Conservation (phyloP, 2,888 invertebrate species). For the Serrognathus titanus region DNA sequence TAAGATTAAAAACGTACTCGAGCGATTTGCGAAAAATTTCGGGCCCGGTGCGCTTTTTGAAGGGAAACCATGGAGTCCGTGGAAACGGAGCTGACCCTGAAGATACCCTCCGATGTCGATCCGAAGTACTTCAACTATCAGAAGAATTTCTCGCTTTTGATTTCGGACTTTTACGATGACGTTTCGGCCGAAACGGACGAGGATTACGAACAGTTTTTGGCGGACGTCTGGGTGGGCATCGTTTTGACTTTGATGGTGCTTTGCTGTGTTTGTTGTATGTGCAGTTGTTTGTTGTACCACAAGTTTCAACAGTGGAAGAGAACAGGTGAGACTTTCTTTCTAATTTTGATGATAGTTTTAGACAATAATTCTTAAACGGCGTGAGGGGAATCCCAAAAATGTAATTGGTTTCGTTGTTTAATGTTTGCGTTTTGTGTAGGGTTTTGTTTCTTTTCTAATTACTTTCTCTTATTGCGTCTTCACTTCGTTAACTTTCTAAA, state of each 20-base stretch:
- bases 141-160: slow-evolving; percentile 30
- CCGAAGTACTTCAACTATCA: neutral
- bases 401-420: neutral
- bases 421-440: too few species aligned
- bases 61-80: neutral
- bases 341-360: neutral
- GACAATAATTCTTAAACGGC: neutral
- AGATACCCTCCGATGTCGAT: slow-evolving; percentile 3
- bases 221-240: slow-evolving; percentile 63
- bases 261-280: slow-evolving; percentile 61
- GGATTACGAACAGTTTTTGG: slow-evolving; percentile 56
- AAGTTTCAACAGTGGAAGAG: slow-evolving; percentile 64
- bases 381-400: neutral
- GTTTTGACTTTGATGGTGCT: slow-evolving; percentile 59
- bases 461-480: too few species aligned
- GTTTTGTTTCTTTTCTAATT: too few species aligned
- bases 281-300: slow-evolving; percentile 61
- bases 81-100: slow-evolving; percentile 6
- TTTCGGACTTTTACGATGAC: slow-evolving; percentile 29
- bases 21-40: neutral
- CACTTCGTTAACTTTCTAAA: too few species aligned
- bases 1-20: too few species aligned
- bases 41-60: neutral
- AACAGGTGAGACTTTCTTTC: slow-evolving; percentile 50
- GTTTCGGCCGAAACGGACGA: slow-evolving; percentile 38